Base-by-base conservation (phyloP, 2,797 vertebrate genomes). In the Pelobates cultripes region DNA sequence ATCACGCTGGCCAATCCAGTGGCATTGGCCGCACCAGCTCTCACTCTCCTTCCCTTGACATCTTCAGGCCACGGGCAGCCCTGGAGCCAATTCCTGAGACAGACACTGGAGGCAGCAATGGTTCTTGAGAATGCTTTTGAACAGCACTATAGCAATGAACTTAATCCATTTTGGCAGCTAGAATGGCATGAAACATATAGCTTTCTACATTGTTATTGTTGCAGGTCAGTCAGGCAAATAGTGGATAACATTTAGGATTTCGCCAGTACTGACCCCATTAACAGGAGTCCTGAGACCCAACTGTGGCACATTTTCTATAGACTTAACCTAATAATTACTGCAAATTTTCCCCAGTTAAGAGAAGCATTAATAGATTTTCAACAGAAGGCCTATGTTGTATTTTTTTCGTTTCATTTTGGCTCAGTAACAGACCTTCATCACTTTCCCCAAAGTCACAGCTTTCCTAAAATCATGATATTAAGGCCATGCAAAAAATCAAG, bases 1-100 rank as follows among this genome's bases (percentile, higher is more conserved):
- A 97, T 92, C 96, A 95, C 4, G 96, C 96, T 0, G 95, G 96
- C 70, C 96, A 96, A 89, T 96, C 96, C 43, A 96, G 95, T 0
- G 96, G 96, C 73, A 93, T 97, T 28, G 95, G 93, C 86, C 95
- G 96, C 88, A 96, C 95, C 0, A 94, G 94, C 79, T 91, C 44
- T 42, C 44, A 70, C 13, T 79, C 94, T 0, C 82, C 82, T 4
- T 79, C 94, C 0, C 94, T 95, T 0, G 92, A 92, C 57, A 72
- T 92, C 88, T 87, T 91, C 87, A 84, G 91, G 85, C 77, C 90
- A 85, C 91, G 78, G 0, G 68, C 83, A 3, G 79, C 90, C 0
- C 91, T 94, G 79, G 91, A 95, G 28, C 85, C 92, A 87, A 89
- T 93, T 84, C 91, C 89, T 0, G 95, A 95, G n/a, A 86, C 84